Percentiles rank a stretch among this genome's conserved stretches.
These are phyloP conservation scores for Brachystomella parvula DNA, from an alignment of 1,140 invertebrate species.

Conservation along the genomic window DNA sequence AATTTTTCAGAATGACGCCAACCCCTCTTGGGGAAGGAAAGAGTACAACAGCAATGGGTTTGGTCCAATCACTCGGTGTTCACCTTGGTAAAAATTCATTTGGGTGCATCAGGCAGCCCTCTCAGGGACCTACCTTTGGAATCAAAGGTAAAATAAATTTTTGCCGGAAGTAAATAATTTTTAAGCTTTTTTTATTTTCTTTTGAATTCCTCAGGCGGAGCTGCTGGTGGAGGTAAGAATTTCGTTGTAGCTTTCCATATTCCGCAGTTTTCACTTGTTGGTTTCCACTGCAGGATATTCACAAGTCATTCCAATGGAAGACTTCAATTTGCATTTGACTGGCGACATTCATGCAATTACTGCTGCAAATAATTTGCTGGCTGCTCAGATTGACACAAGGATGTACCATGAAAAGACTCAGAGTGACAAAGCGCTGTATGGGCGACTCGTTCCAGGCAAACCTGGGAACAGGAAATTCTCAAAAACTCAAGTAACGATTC, in stretches of 20 bases:
- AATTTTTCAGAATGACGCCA: conserved; percentile 71
- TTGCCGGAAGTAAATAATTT: neutral
- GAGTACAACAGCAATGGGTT: conserved; percentile 88
- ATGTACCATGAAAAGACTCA: conserved; percentile 94
- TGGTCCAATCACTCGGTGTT: conserved; percentile 83
- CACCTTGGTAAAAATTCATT: conserved; percentile 80
- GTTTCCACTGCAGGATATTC: conserved; percentile 41
- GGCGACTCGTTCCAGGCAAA: conserved; percentile 72
- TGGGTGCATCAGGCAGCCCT: conserved; percentile 90
- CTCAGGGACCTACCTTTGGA: conserved; percentile 31
- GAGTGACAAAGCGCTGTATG: conserved; percentile 73
- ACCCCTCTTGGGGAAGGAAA: conserved; percentile 96
- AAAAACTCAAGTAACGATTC: conserved; percentile 49
- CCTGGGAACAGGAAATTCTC: conserved; percentile 73
- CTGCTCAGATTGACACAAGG: conserved; percentile 86
- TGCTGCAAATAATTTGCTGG: conserved; percentile 93
- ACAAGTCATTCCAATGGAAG: conserved; percentile 98
- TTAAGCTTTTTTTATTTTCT: neutral
- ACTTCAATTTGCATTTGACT: conserved; percentile 97
- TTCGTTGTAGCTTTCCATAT: conserved; percentile 57
- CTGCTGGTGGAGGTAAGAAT: conserved; percentile 75
- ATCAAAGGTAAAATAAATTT: conserved; percentile 22
- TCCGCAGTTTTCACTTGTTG: conserved; percentile 55
- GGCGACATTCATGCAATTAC: conserved; percentile 98
- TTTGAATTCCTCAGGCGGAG: conserved; percentile 56